These are phyloP conservation scores for Serinus canaria DNA, from an alignment of 2,113 vertebrate genomes.

Conservation along the genomic window DNA sequence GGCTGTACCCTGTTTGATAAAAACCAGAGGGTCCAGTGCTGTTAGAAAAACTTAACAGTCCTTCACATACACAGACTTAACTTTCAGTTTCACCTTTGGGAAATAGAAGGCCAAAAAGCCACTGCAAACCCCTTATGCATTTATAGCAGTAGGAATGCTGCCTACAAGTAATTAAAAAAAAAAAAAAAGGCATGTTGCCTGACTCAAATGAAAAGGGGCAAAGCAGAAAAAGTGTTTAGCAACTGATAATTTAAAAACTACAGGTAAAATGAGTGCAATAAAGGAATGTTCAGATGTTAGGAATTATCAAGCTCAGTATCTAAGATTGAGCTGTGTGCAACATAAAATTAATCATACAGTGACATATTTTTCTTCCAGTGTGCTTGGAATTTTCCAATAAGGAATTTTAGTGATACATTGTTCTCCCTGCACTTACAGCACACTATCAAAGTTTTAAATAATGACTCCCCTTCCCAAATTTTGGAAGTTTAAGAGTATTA, in stretches of 20 bases:
- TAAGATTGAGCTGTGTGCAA: neutral
- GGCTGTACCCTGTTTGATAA: neutral
- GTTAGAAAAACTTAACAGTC: neutral
- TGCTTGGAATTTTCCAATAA: neutral
- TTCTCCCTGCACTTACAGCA: neutral
- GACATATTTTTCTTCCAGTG: neutral
- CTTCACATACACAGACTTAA: neutral
- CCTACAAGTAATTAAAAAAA: neutral
- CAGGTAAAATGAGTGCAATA: neutral
- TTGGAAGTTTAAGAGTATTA: neutral
- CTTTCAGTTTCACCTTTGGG: neutral
- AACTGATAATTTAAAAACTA: neutral
- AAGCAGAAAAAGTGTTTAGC: neutral
- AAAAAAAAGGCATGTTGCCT: neutral
- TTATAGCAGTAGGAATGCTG: neutral
- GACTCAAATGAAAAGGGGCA: neutral
- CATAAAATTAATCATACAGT: neutral
- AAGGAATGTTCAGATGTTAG: neutral
- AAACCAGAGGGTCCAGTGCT: neutral
- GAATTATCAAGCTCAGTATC: neutral
- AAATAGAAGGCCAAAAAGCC: neutral
- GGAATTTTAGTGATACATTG: neutral
- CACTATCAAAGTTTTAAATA: neutral
- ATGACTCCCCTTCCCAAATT: neutral
- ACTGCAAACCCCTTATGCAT: neutral